These are phyloP conservation scores for Pogonophryne albipinna DNA, from an alignment of 2,797 vertebrate species.

Conservation along the genomic window DNA sequence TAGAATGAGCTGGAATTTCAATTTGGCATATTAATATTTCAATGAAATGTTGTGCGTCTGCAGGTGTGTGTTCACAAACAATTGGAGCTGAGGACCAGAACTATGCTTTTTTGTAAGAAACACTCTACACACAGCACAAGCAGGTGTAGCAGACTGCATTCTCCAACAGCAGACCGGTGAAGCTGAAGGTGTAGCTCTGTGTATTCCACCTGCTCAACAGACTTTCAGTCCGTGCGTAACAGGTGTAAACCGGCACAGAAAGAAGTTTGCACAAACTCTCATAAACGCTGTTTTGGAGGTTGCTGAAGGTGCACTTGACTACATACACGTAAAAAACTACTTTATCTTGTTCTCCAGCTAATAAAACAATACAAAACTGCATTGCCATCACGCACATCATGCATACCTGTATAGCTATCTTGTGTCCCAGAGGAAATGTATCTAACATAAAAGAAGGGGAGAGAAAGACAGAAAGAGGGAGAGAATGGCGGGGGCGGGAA, in stretches of 20 bases:
- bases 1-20: conserved; percentile 52
- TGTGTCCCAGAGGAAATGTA: conserved; percentile 49
- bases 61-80: conserved; percentile 38
- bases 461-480: conserved; percentile 18
- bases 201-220: conserved; percentile 25
- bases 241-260: conserved; percentile 48
- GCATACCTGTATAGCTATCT: conserved; percentile 18
- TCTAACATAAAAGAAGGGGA: conserved; percentile 43
- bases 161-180: conserved; percentile 19
- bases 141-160: not conserved
- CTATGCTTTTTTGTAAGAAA: conserved; percentile 49
- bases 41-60: conserved; percentile 52
- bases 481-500: conserved; percentile 61
- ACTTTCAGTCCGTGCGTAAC: conserved; percentile 57
- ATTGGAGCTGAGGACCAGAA: conserved; percentile 45
- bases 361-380: not conserved
- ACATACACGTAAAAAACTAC: not conserved
- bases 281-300: not conserved
- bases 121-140: conserved; percentile 10
- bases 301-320: not conserved
- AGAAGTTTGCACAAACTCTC: conserved; percentile 40
- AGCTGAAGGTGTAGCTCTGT: conserved; percentile 8
- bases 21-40: conserved; percentile 65
- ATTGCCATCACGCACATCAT: conserved; percentile 27
- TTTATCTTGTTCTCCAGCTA: not conserved